Base-by-base conservation (phyloP, 2,113 vertebrate genomes). In the Perccottus glenii region DNA sequence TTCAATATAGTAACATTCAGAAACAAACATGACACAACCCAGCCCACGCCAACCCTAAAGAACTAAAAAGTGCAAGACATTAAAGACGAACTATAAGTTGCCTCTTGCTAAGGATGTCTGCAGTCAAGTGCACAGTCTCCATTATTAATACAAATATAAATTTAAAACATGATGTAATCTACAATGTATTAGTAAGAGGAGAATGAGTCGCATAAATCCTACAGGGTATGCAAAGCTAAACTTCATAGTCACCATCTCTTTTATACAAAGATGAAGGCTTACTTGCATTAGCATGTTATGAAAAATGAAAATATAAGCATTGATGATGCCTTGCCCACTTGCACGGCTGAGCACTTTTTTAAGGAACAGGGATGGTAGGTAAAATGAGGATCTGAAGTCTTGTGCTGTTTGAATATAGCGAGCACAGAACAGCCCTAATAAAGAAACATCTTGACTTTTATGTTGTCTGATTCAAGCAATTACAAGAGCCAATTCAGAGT, bases 1-100 rank as follows among this genome's bases (percentile, higher is more conserved):
- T 88, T 79, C 52, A 67, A 70, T 68, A 64, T 50, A 80, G 65
- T 60, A 89, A 79, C 79, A 91, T 72, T 50, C 14, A 65, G 87
- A 12, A 58, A 83, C 58, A 78, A 61, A 89, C 11, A 67, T 86
- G 51, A 83, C 57, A 87, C 62, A 82, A 59, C 58, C 59, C 75
- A 67, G 58, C 67, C 57, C 79, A 75, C 58, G 63, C 49, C 19
- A 64, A 78, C 64, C 63, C 57, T 64, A 47, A 47, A 53, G 6
- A 74, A 27, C 16, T 12, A 46, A 43, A 58, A 64, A 83, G 58
- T 46, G 63, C 49, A 19, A 64, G 9, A 78, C 60, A 1, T 45
- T 36, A 70, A 32, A 58, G 4, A 50, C 47, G 59, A 80, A 64
- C 36, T n/a, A 42, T 62, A 14, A 55, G 58, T 2, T 68, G 14